Evolutionary conservation across 2,888 invertebrate genomes (phyloP).

Genomic region (Leucophora obtusa): DNA sequence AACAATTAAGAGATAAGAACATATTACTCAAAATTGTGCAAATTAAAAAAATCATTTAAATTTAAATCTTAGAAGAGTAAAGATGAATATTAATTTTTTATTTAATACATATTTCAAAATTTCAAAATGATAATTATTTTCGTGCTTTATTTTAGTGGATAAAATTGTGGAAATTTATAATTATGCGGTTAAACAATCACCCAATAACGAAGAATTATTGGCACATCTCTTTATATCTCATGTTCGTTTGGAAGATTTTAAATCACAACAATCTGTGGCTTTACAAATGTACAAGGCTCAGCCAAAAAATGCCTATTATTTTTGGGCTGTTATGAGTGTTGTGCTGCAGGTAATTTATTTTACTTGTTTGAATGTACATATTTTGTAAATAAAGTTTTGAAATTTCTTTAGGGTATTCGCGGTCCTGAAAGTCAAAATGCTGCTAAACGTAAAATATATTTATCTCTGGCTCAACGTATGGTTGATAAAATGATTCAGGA

Average conservation of each 20-base stretch:
- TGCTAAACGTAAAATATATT: constrained; percentile 84
- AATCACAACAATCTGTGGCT: constrained; percentile 93
- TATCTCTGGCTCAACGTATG: constrained; percentile 96
- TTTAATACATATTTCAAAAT: not conserved
- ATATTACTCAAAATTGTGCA: not conserved
- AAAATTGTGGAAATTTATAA: constrained; percentile 94
- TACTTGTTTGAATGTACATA: not conserved
- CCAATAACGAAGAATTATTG: constrained; percentile 93
- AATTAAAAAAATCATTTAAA: constrained; percentile 8
- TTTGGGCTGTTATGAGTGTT: constrained; percentile 98
- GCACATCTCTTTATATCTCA: constrained; percentile 98
- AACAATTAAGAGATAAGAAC: constrained; percentile 5
- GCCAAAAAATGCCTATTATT: constrained; percentile 97
- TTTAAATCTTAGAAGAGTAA: constrained; percentile 38
- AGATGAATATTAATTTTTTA: constrained; percentile 15
- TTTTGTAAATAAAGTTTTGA: not conserved
- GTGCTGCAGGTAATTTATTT: constrained; percentile 87
- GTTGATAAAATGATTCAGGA: constrained; percentile 92
- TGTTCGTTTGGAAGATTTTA: constrained; percentile 92
- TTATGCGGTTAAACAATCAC: constrained; percentile 90
- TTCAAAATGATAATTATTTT: constrained; percentile 13
- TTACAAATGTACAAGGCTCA: constrained; percentile 93
- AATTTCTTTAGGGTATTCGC: constrained; percentile 75
- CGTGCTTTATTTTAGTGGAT: constrained; percentile 82
- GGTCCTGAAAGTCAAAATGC: constrained; percentile 80